Percentiles rank a stretch among this genome's conserved stretches.
Evolutionary conservation across 2,888 invertebrate species (phyloP).

Genomic region (Cyaniris semiargus): DNA sequence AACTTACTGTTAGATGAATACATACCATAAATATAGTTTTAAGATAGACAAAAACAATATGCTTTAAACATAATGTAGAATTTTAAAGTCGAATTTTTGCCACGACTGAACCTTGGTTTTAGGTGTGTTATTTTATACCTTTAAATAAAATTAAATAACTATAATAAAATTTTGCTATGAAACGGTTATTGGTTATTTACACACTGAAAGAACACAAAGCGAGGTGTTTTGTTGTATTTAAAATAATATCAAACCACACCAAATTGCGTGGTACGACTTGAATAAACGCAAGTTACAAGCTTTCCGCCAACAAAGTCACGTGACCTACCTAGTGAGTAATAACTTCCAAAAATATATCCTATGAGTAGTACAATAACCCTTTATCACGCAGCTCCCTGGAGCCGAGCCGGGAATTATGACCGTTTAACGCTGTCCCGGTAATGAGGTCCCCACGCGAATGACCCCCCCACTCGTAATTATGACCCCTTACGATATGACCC

Average conservation of each 20-base stretch:
- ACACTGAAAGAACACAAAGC: no score
- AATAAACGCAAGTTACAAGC: no score
- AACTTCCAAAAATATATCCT: background rate
- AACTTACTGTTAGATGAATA: background rate
- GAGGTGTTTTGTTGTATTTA: no score
- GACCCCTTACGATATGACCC: background rate
- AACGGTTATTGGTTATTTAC: no score
- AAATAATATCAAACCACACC: background rate
- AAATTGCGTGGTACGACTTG: background rate
- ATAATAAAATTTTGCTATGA: no score
- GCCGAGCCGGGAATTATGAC: background rate
- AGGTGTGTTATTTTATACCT: no score
- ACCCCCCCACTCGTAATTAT: background rate
- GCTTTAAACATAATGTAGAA: background rate
- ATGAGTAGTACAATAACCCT: background rate
- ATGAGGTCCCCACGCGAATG: slow-evolving; percentile 2
- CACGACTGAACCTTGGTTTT: no score
- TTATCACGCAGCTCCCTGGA: background rate
- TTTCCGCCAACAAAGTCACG: background rate
- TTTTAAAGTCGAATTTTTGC: background rate
- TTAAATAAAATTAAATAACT: no score
- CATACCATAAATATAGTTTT: background rate
- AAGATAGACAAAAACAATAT: background rate
- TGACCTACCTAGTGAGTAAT: background rate
- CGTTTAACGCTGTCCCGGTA: slow-evolving; percentile 5